These are phyloP conservation scores for Plagodis dolabraria DNA, from an alignment of 2,888 invertebrate genomes.

Conservation along the genomic window DNA sequence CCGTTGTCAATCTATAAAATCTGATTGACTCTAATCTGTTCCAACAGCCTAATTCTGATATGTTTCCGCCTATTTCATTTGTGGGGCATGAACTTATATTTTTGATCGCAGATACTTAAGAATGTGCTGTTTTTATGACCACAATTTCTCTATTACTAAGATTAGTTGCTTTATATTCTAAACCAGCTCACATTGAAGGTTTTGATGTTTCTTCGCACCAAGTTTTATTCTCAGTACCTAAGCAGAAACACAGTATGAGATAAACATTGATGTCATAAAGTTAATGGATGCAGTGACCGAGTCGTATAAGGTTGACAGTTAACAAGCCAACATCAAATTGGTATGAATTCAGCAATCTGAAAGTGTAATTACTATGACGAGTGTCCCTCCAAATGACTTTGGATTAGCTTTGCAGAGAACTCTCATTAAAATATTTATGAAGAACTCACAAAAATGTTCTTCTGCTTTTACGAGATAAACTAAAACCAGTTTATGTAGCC, in stretches of 20 bases:
- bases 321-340: constrained; percentile 48
- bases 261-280: not conserved
- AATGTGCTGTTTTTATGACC: too few species aligned
- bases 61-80: too few species aligned
- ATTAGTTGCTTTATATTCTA: too few species aligned
- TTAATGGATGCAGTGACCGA: not conserved
- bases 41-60: too few species aligned
- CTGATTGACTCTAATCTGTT: too few species aligned
- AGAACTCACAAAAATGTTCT: constrained; percentile 48
- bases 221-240: too few species aligned
- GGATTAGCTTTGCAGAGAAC: constrained; percentile 60
- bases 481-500: constrained; percentile 29
- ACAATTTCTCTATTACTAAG: too few species aligned
- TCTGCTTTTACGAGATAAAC: constrained; percentile 43
- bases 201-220: too few species aligned
- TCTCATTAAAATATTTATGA: constrained; percentile 65
- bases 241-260: not conserved
- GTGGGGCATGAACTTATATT: too few species aligned
- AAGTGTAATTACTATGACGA: constrained; percentile 59
- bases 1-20: too few species aligned
- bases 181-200: too few species aligned
- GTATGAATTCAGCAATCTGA: constrained; percentile 50
- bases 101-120: too few species aligned
- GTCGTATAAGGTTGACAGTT: constrained; percentile 27
- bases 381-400: constrained; percentile 57